Percentiles rank a stretch among this genome's conserved stretches.
Evolutionary conservation across 2,113 vertebrate genomes (phyloP).

Genomic region (Pygoscelis adeliae): DNA sequence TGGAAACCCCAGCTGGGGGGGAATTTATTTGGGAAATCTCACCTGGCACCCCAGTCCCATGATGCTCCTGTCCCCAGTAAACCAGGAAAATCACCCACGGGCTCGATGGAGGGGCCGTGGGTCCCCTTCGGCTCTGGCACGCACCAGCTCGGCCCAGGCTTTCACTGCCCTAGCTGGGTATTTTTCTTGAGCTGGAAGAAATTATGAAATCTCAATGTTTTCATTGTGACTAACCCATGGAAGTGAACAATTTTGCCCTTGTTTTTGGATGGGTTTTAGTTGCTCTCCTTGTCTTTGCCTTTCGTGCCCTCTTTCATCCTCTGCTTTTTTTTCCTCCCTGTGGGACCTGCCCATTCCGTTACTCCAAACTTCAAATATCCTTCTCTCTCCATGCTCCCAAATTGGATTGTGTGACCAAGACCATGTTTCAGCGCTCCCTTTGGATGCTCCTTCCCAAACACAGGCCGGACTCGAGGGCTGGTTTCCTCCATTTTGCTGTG

Average conservation of each 20-base stretch:
- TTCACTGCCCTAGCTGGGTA: not conserved
- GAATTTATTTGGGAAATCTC: not conserved
- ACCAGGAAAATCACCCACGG: not conserved
- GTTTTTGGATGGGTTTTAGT: not conserved
- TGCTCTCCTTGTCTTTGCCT: not conserved
- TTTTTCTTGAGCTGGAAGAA: slow-evolving; percentile 50
- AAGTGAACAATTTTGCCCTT: slow-evolving; percentile 49
- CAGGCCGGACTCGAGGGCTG: not conserved
- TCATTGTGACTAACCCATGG: slow-evolving; percentile 44
- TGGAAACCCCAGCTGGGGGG: not conserved
- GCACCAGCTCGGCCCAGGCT: not conserved
- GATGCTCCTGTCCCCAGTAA: not conserved
- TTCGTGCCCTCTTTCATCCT: not conserved
- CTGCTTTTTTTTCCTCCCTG: not conserved
- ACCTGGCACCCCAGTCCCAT: rapidly evolving
- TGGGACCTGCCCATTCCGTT: rapidly evolving
- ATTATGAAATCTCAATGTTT: slow-evolving; percentile 55
- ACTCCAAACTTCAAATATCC: not conserved
- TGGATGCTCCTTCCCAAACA: not conserved
- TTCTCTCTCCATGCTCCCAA: not conserved
- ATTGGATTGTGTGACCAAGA: not conserved
- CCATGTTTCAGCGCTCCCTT: not conserved
- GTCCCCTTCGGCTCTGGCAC: not conserved
- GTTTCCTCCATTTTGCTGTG: not conserved
- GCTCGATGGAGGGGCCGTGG: rapidly evolving